Percentiles rank a stretch among this genome's conserved stretches.
phyloP scores from a whole-genome alignment of 2,888 invertebrate genomes.

The Troglohyphantes excavatus region DNA sequence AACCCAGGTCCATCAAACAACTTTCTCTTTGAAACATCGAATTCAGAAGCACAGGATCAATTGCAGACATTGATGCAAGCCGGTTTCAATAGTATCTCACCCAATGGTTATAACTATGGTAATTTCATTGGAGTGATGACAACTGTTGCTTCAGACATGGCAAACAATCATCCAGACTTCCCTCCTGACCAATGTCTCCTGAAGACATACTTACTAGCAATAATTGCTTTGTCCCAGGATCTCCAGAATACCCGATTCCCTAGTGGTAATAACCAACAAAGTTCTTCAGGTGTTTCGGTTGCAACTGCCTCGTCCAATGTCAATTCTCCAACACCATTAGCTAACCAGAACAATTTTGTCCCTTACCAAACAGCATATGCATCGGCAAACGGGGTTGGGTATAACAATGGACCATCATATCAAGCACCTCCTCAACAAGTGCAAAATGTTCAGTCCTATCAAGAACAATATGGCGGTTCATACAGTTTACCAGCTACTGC shows the following conservation, averaged over 20 bases:
- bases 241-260: neutral
- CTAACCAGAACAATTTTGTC: neutral
- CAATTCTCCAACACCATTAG: neutral
- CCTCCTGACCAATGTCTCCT: neutral
- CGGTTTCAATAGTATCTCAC: neutral
- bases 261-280: neutral
- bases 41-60: neutral
- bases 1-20: too few species aligned
- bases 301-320: neutral
- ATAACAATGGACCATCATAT: neutral
- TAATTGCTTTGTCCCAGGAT: slow-evolving; percentile 21
- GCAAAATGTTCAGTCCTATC: neutral
- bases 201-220: neutral
- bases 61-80: slow-evolving; percentile 3
- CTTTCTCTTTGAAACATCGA: neutral
- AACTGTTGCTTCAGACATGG: neutral
- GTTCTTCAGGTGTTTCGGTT: neutral
- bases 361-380: neutral
- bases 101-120: slow-evolving; percentile 15
- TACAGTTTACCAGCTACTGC: too few species aligned
- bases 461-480: too few species aligned
- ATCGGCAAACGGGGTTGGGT: neutral
- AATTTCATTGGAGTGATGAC: neutral
- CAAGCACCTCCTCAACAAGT: neutral
- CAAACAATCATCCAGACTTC: slow-evolving; percentile 6